Evolutionary conservation across 2,113 vertebrate genomes (phyloP), one percentile per base, ranked within the genome.

Genomic region (Oreotrochilus melanogaster): DNA sequence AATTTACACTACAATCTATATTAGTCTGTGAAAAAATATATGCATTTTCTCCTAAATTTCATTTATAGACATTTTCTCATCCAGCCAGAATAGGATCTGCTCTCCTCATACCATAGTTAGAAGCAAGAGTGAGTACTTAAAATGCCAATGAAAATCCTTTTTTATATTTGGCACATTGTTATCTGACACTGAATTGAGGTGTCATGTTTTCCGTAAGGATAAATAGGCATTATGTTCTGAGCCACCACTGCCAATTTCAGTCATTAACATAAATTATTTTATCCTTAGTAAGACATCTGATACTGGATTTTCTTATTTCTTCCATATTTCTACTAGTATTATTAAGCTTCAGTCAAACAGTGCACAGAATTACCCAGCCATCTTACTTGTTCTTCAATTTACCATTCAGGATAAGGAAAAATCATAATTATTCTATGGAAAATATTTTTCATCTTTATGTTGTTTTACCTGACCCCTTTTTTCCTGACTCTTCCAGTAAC

Each of bases 211-310:
- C 31, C 76, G 43, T 79, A 94, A 86, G 96, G 95, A 97, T 97
- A 97, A 93, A 69, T 64, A 93, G 64, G 92, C 94, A 95, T 95
- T 96, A 88, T 89, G 88, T 93, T 96, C 92, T 97, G 93, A 98
- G 93, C 92, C 62, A 95, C 39, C 22, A 56, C 16, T 87, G 37
- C 88, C 86, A 74, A 79, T 85, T 96, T 94, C 61, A 43, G 18
- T 35, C 84, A 74, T 89, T 74, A 48, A 58, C 8, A 92, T 89
- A 93, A 95, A 85, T 87, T 43, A 28, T 81, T 83, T 93, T 94
- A 21, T 82, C 82, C 92, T 87, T 66, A 82, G 88, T 73, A 93
- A 96, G 61, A 47, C 67, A 67, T 56, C 51, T 51, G 85, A 53
- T 60, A 60, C 31, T 95, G 71, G 80, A 53, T 95, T 95, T 95